These are phyloP conservation scores for Myotis brandtii DNA, from an alignment of 2,113 vertebrate species.

Conservation along the genomic window DNA sequence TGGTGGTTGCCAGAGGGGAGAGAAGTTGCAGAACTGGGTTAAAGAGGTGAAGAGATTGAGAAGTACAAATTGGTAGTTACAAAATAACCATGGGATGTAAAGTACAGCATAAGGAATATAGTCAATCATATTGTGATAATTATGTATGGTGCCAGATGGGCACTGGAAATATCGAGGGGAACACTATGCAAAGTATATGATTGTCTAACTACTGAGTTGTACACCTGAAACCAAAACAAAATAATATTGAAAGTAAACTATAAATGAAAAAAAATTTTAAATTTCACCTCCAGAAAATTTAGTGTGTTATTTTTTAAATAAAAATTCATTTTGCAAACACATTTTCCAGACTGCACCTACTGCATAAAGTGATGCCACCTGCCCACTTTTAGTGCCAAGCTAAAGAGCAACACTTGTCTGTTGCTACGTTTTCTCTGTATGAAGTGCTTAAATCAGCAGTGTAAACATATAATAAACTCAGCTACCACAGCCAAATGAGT, in stretches of 20 bases:
- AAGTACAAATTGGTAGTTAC: not conserved
- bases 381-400: not conserved
- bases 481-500: not conserved
- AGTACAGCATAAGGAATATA: not conserved
- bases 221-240: not conserved
- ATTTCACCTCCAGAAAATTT: not conserved
- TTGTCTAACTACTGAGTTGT: not conserved
- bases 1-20: not conserved
- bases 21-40: not conserved
- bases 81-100: not conserved
- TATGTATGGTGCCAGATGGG: not conserved
- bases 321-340: slow-evolving; percentile 26
- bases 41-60: not conserved
- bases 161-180: not conserved
- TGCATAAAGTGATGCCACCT: not conserved
- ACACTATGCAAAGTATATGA: not conserved
- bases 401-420: not conserved
- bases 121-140: not conserved
- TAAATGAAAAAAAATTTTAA: not conserved
- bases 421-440: not conserved
- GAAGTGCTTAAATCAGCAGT: not conserved
- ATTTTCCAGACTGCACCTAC: not conserved
- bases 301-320: not conserved
- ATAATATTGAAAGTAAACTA: not conserved
- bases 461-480: slow-evolving; percentile 20